These are phyloP conservation scores for Lingula anatina DNA, from an alignment of 2,888 invertebrate genomes.

Conservation along the genomic window DNA sequence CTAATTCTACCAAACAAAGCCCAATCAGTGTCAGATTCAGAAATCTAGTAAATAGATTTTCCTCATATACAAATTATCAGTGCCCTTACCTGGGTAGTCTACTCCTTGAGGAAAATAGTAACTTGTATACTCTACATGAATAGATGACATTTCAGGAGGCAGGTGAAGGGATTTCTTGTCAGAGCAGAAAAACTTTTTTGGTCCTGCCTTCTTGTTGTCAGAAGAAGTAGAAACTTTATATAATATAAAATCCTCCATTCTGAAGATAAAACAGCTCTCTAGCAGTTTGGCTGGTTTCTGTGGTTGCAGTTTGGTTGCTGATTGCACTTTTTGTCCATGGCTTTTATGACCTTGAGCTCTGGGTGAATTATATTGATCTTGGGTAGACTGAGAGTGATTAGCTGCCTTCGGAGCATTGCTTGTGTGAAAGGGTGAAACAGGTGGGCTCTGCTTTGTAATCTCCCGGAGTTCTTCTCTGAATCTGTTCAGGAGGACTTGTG, in stretches of 20 bases:
- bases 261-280: slow-evolving; percentile 84
- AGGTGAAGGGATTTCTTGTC: slow-evolving; percentile 68
- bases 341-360: no score
- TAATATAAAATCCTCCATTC: slow-evolving; percentile 86
- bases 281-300: slow-evolving; percentile 59
- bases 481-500: slow-evolving; percentile 73
- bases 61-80: no score
- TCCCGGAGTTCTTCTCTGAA: slow-evolving; percentile 72
- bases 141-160: slow-evolving; percentile 81
- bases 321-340: slow-evolving; percentile 3
- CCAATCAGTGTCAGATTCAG: no score
- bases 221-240: slow-evolving; percentile 71
- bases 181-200: slow-evolving; percentile 68
- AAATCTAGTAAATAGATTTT: no score
- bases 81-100: slow-evolving; percentile 43
- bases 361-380: no score
- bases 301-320: slow-evolving; percentile 1
- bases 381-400: no score
- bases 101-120: slow-evolving; percentile 79
- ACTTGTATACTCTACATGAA: slow-evolving; percentile 94
- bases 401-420: no score
- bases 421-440: no score
- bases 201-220: slow-evolving; percentile 55
- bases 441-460: background rate
- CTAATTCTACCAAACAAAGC: no score